Evolutionary conservation across 2,888 invertebrate species (phyloP), one percentile per base, ranked within the genome.

Genomic region (Xylota segnis): DNA sequence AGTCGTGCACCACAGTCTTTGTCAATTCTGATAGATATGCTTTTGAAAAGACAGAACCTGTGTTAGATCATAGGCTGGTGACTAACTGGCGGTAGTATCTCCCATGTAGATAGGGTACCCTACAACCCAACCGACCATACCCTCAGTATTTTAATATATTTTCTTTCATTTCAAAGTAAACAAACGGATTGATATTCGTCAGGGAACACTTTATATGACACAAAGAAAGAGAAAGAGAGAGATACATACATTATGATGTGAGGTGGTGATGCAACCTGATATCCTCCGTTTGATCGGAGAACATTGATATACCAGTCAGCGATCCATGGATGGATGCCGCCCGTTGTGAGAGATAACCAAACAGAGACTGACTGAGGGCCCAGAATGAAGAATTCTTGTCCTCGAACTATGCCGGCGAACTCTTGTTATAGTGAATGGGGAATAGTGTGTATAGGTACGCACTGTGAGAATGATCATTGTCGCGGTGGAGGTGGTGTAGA

Each of bases 321-420:
- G 72, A 74, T 79, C 63, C 83, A 79, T 75, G 68, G 72, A 75
- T 79, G 68, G 59, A 77, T 77, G 77, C 83, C 83, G 83, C 83
- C 83, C 72, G 83, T 83, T 83, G 83, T 77, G 83, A 83, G 77
- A 71, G 72, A 72, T 63, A 83, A 83, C 83, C 43, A 83, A 65
- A 76, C 65, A 71, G 71, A 76, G 65, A 76, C 40, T 76, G 50
- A 59, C 59, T 77, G 18, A 83, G 59, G 72, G 52, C 52, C 34
- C 32, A 29, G 68, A 71, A 77, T 66, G 83, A 77, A 77, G 77
- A 83, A 83, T 77, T 77, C 47, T 75, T 72, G 83, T 83, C 83
- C 83, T 83, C 83, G 83, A 83, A 83, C 83, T 72, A 83, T 77
- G 77, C 76, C 83, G 83, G 58, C 83, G 83, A 83, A 83, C 83